Evolutionary conservation across 2,113 vertebrate genomes (phyloP).

Genomic region (Channa maculata): DNA sequence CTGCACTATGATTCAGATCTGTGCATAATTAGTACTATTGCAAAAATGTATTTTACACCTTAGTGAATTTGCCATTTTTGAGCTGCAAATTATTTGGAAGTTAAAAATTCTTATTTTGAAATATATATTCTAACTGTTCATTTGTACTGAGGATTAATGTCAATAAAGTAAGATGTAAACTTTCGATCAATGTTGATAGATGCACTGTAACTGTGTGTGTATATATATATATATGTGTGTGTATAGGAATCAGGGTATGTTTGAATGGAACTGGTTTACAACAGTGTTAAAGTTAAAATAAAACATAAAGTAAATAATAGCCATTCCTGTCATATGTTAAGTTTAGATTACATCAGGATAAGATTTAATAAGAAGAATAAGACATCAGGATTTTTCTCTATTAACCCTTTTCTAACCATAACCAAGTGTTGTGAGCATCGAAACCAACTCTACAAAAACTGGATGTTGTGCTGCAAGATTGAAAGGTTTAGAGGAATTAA

Average conservation of each 20-base stretch:
- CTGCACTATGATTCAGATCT: slow-evolving; percentile 27
- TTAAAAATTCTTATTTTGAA: no score
- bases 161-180: slow-evolving; percentile 7
- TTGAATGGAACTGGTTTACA: background rate
- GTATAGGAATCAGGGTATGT: background rate
- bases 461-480: no score
- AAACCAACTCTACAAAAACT: no score
- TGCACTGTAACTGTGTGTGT: slow-evolving; percentile 24
- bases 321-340: no score
- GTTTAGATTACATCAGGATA: no score
- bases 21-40: slow-evolving; percentile 12
- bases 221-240: background rate
- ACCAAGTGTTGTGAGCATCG: no score
- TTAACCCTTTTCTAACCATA: no score
- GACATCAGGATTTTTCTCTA: no score
- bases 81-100: no score
- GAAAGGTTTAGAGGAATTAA: no score
- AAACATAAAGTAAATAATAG: background rate
- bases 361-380: no score
- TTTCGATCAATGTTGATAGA: slow-evolving; percentile 19
- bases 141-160: background rate
- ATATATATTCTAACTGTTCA: background rate
- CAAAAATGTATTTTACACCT: background rate
- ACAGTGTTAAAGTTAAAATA: slow-evolving; percentile 13
- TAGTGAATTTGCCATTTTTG: background rate